Percentiles rank a stretch among this genome's conserved stretches.
phyloP scores from a whole-genome alignment of 1,140 invertebrate species.

The Heliconius hewitsoni region DNA sequence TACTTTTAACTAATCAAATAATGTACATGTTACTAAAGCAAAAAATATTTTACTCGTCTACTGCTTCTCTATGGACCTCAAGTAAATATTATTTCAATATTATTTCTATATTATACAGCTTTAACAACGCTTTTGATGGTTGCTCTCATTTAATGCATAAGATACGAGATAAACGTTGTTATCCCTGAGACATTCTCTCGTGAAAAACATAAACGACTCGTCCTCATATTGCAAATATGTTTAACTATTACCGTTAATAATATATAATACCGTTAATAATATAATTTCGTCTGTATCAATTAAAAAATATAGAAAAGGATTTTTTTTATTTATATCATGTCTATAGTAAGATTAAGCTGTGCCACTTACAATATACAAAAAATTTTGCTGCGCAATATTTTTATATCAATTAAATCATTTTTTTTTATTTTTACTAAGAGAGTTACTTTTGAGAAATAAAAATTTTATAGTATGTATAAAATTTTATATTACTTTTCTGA shows the following conservation, averaged over 20 bases:
- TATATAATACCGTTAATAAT: not conserved
- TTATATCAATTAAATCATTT: no score
- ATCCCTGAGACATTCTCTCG: slow-evolving; percentile 10
- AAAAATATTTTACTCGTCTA: not conserved
- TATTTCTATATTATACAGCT: not conserved
- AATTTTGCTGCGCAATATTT: no score
- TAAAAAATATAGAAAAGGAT: not conserved
- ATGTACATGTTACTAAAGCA: not conserved
- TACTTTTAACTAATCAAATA: no score
- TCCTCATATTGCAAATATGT: not conserved
- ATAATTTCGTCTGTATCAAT: not conserved
- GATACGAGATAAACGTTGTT: slow-evolving; percentile 9
- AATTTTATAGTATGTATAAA: no score
- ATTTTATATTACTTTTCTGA: not conserved
- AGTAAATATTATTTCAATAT: not conserved
- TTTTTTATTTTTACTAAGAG: no score
- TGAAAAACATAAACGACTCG: slow-evolving; percentile 1
- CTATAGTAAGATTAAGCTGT: not conserved
- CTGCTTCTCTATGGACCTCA: not conserved
- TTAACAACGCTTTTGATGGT: not conserved
- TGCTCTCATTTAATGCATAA: slow-evolving; percentile 9
- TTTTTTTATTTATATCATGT: not conserved
- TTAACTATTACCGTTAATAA: not conserved
- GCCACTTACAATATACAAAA: not conserved
- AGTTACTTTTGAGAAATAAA: no score